A percentile compares a stretch with the other conserved stretches of the same genome.
Evolutionary conservation across 2,113 vertebrate species (phyloP).

Genomic region (Athene cunicularia): DNA sequence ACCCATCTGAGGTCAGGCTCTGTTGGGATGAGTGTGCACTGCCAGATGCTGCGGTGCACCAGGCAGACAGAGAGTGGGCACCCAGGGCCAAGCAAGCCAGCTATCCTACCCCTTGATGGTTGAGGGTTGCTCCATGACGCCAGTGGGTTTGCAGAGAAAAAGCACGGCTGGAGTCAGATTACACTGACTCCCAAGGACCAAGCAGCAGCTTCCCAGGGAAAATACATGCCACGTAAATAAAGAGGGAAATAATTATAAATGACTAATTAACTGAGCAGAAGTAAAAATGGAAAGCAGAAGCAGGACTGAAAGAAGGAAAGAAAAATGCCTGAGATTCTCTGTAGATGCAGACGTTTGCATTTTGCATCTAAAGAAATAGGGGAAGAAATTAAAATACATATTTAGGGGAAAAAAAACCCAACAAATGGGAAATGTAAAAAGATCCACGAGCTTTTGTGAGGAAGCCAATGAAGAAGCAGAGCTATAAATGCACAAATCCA

Average conservation of each 20-base stretch:
- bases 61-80: not conserved
- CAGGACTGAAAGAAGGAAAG: not conserved
- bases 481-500: not conserved
- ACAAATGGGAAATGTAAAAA: not conserved
- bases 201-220: not conserved
- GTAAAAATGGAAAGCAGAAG: not conserved
- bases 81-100: not conserved
- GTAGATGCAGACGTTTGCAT: not conserved
- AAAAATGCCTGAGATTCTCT: accelerated
- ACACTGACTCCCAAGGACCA: not conserved
- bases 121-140: not conserved
- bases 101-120: not conserved
- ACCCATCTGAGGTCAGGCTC: not conserved
- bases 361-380: not conserved
- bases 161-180: not conserved
- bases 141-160: not conserved
- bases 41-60: not conserved
- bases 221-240: not conserved
- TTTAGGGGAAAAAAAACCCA: not conserved
- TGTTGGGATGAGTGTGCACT: not conserved
- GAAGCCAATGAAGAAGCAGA: not conserved
- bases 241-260: conserved; percentile 1
- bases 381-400: not conserved
- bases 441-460: not conserved
- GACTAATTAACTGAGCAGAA: conserved; percentile 11